A percentile compares a stretch with the other conserved stretches of the same genome.
phyloP scores from a whole-genome alignment of 2,888 invertebrate genomes.

The Drepana falcataria region DNA sequence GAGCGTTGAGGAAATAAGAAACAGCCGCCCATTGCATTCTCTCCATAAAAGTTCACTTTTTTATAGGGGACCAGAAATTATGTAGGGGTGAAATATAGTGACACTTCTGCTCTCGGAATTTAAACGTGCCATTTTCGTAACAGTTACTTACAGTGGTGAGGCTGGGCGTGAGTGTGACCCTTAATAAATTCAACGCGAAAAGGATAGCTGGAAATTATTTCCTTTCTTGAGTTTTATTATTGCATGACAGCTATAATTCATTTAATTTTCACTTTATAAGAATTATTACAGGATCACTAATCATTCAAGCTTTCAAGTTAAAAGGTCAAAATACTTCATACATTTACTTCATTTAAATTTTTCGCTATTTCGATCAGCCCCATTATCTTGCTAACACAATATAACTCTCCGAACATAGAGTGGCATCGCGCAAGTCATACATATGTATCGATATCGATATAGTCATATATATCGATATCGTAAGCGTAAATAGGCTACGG shows the following conservation, averaged over 20 bases:
- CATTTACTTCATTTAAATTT: too few relatives aligned
- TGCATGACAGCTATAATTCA: slow-evolving; percentile 6
- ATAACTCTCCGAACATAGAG: too few relatives aligned
- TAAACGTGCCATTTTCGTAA: slow-evolving; percentile 67
- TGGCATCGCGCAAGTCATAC: too few relatives aligned
- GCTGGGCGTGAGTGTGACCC: slow-evolving; percentile 60
- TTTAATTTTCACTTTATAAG: too few relatives aligned
- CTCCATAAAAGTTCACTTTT: slow-evolving; percentile 55
- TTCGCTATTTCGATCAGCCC: too few relatives aligned
- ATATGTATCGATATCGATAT: too few relatives aligned
- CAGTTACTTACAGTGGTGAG: slow-evolving; percentile 58
- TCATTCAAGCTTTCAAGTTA: too few relatives aligned
- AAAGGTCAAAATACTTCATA: too few relatives aligned
- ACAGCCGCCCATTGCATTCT: slow-evolving; percentile 50
- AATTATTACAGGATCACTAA: too few relatives aligned
- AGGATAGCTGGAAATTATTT: slow-evolving; percentile 55
- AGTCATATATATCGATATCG: too few relatives aligned
- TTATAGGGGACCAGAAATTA: slow-evolving; percentile 69
- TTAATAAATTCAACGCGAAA: slow-evolving; percentile 70
- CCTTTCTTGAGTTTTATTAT: slow-evolving; percentile 24
- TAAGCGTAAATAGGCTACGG: too few relatives aligned
- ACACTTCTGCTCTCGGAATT: slow-evolving; percentile 67
- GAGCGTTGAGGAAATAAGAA: slow-evolving; percentile 61
- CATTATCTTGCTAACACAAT: too few relatives aligned
- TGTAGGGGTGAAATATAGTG: slow-evolving; percentile 66